These are phyloP conservation scores for Chondrosia reniformis DNA, from an alignment of 37 sponge, comb jelly and placozoan species.

Conservation along the genomic window DNA sequence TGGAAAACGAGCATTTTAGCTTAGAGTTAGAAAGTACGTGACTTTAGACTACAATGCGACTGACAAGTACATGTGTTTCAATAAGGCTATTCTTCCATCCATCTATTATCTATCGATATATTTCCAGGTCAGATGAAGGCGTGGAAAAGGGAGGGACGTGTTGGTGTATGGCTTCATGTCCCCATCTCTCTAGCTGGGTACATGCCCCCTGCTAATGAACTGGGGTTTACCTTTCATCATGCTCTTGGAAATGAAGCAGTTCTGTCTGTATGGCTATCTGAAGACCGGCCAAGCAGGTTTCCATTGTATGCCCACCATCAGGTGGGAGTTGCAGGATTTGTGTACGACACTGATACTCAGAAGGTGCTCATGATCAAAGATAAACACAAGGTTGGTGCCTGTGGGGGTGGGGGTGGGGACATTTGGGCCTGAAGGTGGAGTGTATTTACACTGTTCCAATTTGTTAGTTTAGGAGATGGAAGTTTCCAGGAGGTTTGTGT, in stretches of 20 bases:
- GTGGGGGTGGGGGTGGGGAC: background rate
- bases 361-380: constrained; percentile 64
- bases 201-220: constrained; percentile 23
- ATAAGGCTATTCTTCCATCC: background rate
- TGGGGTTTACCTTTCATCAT: constrained; percentile 72
- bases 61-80: background rate
- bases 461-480: constrained; percentile 56
- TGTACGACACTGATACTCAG: constrained; percentile 49
- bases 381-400: constrained; percentile 45
- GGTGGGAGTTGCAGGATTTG: constrained; percentile 78
- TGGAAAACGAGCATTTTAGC: background rate
- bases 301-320: constrained; percentile 77
- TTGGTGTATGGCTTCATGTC: constrained; percentile 75
- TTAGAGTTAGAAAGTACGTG: background rate
- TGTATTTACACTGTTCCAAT: background rate
- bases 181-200: constrained; percentile 44
- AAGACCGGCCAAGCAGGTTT: constrained; percentile 33
- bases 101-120: background rate
- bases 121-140: constrained; percentile 39
- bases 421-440: background rate
- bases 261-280: constrained; percentile 58
- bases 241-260: constrained; percentile 32
- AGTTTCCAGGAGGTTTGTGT: constrained; percentile 83
- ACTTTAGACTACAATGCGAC: background rate
- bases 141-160: constrained; percentile 40